Base-by-base conservation (phyloP, 1,140 invertebrate species). In the Acyrthosiphon pisum region DNA sequence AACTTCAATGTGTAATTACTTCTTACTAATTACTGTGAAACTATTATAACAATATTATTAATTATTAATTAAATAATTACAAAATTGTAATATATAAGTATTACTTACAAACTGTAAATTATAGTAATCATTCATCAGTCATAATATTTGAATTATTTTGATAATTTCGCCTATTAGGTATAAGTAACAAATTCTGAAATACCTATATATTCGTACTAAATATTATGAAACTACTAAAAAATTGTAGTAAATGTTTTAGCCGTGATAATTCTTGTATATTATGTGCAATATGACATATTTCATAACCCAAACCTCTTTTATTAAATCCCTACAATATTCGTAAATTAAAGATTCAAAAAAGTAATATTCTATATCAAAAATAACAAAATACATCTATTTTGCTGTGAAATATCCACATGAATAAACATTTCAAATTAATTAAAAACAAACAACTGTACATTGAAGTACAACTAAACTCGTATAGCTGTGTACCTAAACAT, bases 291-390 rank as follows among this genome's bases (percentile, higher is more conserved):
- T n/a, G 60, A n/a, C 60, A 76, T n/a, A 76, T 76, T 76, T 76
- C n/a, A 76, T 76, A 76, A 14, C 14, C 35, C 23, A 84, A 41
- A 88, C 30, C 8, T 22, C 30, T 88, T 88, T 68, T 48, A 8
- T 48, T 8, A 50, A 48, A 48, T 88, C 46, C 18, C 8, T 50
- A 22, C 18, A 9, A 23, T 46, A 46, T 22, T 87, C 22, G 11
- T 50, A 88, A 88, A 87, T 87, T 87, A 87, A 48, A 50, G 46
- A 86, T 44, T 86, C 6, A n/a, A 86, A 86, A 50, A 23, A 50
- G 30, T 48, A n/a, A 87, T 37, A 53, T 89, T 23, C 23, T 35
- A 53, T 50, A 37, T 53, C 8, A 26, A 53, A 89, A n/a, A 53
- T 50, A 37, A 37, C 8, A 26, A 53, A 89, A n/a, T 53, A 89